Percentiles rank a stretch among this genome's conserved stretches.
These are phyloP conservation scores for Chelidonichthys spinosus DNA, from an alignment of 2,797 vertebrate genomes.

Conservation along the genomic window DNA sequence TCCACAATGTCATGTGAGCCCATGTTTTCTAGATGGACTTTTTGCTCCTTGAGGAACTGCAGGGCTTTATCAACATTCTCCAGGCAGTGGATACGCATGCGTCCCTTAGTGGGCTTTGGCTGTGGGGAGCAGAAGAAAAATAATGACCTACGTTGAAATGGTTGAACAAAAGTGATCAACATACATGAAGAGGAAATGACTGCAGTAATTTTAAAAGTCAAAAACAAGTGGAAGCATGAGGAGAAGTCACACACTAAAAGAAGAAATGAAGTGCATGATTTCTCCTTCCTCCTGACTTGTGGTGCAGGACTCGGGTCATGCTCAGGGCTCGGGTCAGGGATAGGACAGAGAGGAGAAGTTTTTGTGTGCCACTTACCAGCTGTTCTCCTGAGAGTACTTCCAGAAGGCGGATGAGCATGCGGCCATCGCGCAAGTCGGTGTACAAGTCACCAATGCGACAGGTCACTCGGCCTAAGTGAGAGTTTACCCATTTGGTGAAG, in stretches of 20 bases:
- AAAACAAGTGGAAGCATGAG: slow-evolving; percentile 22
- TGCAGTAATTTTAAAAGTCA: slow-evolving; percentile 5
- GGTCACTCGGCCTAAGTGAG: slow-evolving; percentile 92
- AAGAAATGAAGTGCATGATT: slow-evolving; percentile 36
- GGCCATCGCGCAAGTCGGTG: slow-evolving; percentile 93
- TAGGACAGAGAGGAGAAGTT: slow-evolving; percentile 21
- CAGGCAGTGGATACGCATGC: slow-evolving; percentile 96
- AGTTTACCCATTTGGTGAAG: slow-evolving; percentile 98
- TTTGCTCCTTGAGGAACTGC: slow-evolving; percentile 96
- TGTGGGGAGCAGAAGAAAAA: slow-evolving; percentile 59
- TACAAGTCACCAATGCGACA: slow-evolving; percentile 94
- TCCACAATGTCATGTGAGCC: slow-evolving; percentile 96
- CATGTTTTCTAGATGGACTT: slow-evolving; percentile 95
- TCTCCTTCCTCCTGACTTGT: slow-evolving; percentile 23
- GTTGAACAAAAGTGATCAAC: slow-evolving; percentile 3
- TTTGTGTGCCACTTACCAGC: slow-evolving; percentile 86
- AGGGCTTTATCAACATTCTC: slow-evolving; percentile 96
- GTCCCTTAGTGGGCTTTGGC: slow-evolving; percentile 95
- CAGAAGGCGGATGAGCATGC: slow-evolving; percentile 93
- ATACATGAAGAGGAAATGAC: neutral
- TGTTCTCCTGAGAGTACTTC: slow-evolving; percentile 95
- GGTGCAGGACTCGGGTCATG: slow-evolving; percentile 38
- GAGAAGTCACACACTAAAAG: slow-evolving; percentile 14
- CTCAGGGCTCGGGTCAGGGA: slow-evolving; percentile 31
- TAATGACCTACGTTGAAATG: slow-evolving; percentile 9